Evolutionary conservation across 1,140 invertebrate species (phyloP).

Genomic region (Nasonia vitripennis): DNA sequence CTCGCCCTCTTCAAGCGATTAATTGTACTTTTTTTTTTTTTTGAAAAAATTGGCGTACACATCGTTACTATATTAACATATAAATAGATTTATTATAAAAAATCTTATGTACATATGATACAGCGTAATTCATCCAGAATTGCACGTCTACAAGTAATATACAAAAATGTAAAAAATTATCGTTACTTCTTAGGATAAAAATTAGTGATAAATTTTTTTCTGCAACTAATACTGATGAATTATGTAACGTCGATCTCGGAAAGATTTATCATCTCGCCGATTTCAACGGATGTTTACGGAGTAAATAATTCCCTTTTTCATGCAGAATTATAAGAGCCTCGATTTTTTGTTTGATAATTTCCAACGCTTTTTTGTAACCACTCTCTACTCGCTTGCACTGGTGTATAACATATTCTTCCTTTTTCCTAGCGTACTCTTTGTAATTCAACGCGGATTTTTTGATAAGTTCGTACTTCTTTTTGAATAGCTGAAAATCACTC

Average conservation of each 20-base stretch:
- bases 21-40: neutral
- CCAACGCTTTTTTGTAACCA: neutral
- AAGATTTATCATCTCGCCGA: neutral
- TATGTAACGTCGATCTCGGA: neutral
- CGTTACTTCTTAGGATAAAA: neutral
- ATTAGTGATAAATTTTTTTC: neutral
- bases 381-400: neutral
- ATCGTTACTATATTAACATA: neutral
- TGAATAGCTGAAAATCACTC: neutral
- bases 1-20: neutral
- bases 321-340: neutral
- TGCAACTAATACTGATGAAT: neutral
- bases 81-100: slow-evolving; percentile 2
- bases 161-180: neutral
- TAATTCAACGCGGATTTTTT: neutral
- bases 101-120: neutral
- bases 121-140: neutral
- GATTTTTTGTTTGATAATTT: neutral
- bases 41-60: too few relatives aligned
- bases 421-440: neutral
- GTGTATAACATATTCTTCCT: neutral
- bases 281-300: neutral
- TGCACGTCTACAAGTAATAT: neutral
- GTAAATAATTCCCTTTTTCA: neutral
- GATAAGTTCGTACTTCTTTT: neutral